Conservation (phyloP, 2,888 invertebrate genomes). For the Nomada hirtipes region DNA sequence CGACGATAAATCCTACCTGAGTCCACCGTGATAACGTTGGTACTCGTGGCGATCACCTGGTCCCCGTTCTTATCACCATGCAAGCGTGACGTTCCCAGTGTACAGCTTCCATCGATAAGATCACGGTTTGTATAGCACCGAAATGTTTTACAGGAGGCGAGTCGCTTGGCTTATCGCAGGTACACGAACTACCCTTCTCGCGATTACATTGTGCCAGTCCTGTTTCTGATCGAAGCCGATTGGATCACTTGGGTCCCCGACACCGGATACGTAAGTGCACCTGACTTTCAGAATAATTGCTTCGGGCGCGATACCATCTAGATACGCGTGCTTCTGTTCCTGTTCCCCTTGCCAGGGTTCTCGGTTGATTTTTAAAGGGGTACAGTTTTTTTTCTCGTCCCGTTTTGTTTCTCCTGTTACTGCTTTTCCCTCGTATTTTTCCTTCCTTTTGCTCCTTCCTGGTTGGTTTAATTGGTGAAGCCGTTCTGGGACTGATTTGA, state of each 20-base stretch:
- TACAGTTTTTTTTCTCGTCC: background rate
- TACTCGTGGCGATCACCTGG: slow-evolving; percentile 7
- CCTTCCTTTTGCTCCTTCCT: background rate
- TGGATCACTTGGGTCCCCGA: background rate
- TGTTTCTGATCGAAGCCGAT: slow-evolving; percentile 29
- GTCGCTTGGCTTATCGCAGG: slow-evolving; percentile 31
- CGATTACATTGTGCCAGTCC: slow-evolving; percentile 23
- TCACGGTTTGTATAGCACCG: slow-evolving; percentile 11
- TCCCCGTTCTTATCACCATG: slow-evolving; percentile 18
- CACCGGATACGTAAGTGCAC: slow-evolving; percentile 7
- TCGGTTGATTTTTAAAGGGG: no score
- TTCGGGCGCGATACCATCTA: slow-evolving; percentile 25
- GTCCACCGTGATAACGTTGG: slow-evolving; percentile 14
- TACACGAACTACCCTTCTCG: slow-evolving; percentile 30
- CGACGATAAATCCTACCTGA: slow-evolving; percentile 29
- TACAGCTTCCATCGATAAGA: slow-evolving; percentile 49
- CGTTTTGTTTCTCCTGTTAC: background rate
- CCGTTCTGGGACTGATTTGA: slow-evolving; percentile 16
- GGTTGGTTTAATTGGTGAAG: slow-evolving; percentile 11
- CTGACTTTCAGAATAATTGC: slow-evolving; percentile 48
- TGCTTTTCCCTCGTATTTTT: no score
- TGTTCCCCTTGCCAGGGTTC: background rate
- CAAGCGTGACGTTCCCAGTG: slow-evolving; percentile 34
- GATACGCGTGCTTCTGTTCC: background rate
- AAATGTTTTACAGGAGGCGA: slow-evolving; percentile 1